Evolutionary conservation across 2,113 vertebrate species (phyloP), one percentile per base, ranked within the genome.

Genomic region (Dendrocopos noguchii): DNA sequence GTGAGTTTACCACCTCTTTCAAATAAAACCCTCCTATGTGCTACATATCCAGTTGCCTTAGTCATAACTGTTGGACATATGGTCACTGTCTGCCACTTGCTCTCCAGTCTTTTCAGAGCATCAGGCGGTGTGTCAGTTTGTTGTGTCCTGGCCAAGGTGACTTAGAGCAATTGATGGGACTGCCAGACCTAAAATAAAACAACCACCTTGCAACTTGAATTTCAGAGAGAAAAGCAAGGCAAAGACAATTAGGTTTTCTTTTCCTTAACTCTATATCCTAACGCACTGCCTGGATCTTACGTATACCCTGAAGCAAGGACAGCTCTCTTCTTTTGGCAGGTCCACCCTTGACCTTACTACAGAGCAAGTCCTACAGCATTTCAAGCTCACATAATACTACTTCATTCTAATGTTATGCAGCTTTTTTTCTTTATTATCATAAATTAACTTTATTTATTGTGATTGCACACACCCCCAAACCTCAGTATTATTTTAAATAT

Each of bases 141-240:
- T 27, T 4, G 6, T 28, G 64, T 59, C 39, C 68, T 36, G 39
- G 47, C 52, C 86, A 71, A 67, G 67, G 63, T 8, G 0, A 1
- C 21, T 29, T 12, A 15, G 50, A 57, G 31, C 77, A 84, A 36
- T 29, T 56, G 33, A 27, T 24, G 20, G 46, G 13, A 33, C 59
- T 34, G 36, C 53, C 81, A 85, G 72, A 73, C 44, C 60, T 44
- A 76, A 84, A 91, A 90, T 57, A 92, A 78, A 91, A n/a, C 57
- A 64, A 46, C 76, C 7, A 3, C 61, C 3, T 55, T 39, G 64
- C 22, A 80, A 44, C 56, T 66, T 75, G 17, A 19, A 20, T 60
- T 83, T 71, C 27, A 4, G 17, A 73, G n/a, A 66, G 46, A 71
- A 85, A 83, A 84, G 2, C 10, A 70, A 85, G 81, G 42, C 13